Conservation (phyloP, 2,797 vertebrate species). For the Trichosurus vulpecula region DNA sequence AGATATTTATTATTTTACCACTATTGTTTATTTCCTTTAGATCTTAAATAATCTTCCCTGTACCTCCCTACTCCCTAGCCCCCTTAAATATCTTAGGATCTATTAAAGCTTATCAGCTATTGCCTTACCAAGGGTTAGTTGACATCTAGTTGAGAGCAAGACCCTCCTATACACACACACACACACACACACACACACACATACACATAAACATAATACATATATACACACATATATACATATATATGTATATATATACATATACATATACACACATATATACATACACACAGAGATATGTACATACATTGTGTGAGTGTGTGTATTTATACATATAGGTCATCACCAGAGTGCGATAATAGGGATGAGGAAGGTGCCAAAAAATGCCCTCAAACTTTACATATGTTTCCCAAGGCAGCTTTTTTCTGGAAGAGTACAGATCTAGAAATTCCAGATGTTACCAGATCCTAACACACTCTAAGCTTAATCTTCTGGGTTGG, state of each 20-base stretch:
- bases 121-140: background rate
- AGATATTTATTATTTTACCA: background rate
- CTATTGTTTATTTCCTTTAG: background rate
- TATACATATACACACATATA: no score
- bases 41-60: background rate
- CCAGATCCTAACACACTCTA: background rate
- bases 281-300: no score
- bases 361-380: background rate
- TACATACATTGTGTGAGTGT: no score
- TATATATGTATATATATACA: no score
- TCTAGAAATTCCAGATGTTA: background rate
- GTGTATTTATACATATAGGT: no score
- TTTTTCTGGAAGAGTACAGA: background rate
- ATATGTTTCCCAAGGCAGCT: background rate
- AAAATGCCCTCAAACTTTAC: background rate
- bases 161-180: no score
- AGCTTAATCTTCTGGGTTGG: background rate
- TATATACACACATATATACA: no score
- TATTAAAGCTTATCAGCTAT: background rate
- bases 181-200: no score
- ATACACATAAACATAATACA: no score
- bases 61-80: background rate
- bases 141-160: background rate
- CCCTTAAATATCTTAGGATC: background rate
- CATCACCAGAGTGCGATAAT: background rate